Evolutionary conservation across 2,888 invertebrate species (phyloP), one percentile per base, ranked within the genome.

Genomic region (Microctonus aethiopoides): DNA sequence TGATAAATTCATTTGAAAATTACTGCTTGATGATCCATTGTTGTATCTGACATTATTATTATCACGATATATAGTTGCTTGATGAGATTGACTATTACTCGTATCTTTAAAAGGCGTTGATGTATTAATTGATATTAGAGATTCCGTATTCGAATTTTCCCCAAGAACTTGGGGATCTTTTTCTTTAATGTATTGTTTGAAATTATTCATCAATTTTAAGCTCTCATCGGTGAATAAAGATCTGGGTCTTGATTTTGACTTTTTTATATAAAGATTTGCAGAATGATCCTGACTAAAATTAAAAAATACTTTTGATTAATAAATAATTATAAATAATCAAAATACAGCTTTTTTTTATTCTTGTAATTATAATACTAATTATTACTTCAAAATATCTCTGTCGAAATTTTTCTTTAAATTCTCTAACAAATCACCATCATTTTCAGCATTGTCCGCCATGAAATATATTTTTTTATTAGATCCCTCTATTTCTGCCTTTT

Each of bases 341-440:
- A 52, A 22, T 24, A 52, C 52, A 7, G 16, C 2, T 5, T 7
- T 22, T 20, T 22, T 10, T 22, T n/a, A n/a, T n/a, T n/a, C n/a
- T n/a, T n/a, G n/a, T n/a, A n/a, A n/a, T n/a, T n/a, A n/a, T n/a
- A n/a, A n/a, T n/a, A n/a, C n/a, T n/a, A n/a, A n/a, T n/a, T n/a
- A 46, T 52, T 51, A 67, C 67, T 67, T 60, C 11, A n/a, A 60
- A n/a, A 7, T 24, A 20, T 60, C 34, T 29, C 34, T 39, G 29
- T 61, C 24, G 51, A 34, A 32, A 26, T 60, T 54, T 24, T 61
- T 67, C 52, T 36, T 26, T 20, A 67, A 54, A 20, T 52, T 54
- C 2, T 39, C 36, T 11, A 67, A 39, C 52, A 67, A 61, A 26
- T 67, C 54, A 9, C 34, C 61, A 54, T 52, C 60, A 24, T 16